These are phyloP conservation scores for Cyprinella venusta DNA, from an alignment of 2,797 vertebrate species.

Conservation along the genomic window DNA sequence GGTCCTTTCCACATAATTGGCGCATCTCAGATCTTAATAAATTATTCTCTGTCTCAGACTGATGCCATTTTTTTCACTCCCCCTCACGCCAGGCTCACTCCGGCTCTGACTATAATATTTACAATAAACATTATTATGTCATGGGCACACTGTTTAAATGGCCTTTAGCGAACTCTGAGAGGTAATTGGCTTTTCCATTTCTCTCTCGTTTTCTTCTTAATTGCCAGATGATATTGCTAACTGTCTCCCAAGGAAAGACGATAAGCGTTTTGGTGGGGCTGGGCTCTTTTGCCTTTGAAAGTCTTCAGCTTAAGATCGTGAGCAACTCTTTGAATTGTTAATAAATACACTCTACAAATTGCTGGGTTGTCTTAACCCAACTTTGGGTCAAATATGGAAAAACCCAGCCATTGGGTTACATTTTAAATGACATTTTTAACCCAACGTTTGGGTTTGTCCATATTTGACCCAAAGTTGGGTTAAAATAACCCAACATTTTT, in stretches of 20 bases:
- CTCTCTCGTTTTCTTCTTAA: constrained; percentile 85
- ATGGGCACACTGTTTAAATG: constrained; percentile 91
- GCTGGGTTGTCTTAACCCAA: no score
- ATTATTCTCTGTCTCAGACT: constrained; percentile 86
- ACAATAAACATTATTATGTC: constrained; percentile 93
- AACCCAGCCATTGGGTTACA: no score
- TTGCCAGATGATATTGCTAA: constrained; percentile 83
- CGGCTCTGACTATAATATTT: constrained; percentile 87
- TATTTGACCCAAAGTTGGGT: no score
- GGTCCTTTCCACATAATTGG: constrained; percentile 88
- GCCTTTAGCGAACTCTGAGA: constrained; percentile 87
- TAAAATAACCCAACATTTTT: no score
- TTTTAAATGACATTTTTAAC: no score
- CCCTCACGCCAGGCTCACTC: constrained; percentile 82
- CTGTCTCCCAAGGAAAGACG: constrained; percentile 77
- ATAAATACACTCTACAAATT: neutral
- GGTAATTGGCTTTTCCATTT: constrained; percentile 88
- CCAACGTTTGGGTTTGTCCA: no score
- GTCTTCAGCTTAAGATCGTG: constrained; percentile 64
- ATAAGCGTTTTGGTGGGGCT: constrained; percentile 74
- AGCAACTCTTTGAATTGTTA: constrained; percentile 60
- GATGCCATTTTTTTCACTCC: constrained; percentile 76
- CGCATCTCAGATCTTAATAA: constrained; percentile 88
- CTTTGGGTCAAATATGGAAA: no score
- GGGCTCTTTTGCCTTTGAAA: constrained; percentile 71